Percentiles rank a stretch among this genome's conserved stretches.
Evolutionary conservation across 1,140 invertebrate genomes (phyloP).

Genomic region (Mylabris phalerata): DNA sequence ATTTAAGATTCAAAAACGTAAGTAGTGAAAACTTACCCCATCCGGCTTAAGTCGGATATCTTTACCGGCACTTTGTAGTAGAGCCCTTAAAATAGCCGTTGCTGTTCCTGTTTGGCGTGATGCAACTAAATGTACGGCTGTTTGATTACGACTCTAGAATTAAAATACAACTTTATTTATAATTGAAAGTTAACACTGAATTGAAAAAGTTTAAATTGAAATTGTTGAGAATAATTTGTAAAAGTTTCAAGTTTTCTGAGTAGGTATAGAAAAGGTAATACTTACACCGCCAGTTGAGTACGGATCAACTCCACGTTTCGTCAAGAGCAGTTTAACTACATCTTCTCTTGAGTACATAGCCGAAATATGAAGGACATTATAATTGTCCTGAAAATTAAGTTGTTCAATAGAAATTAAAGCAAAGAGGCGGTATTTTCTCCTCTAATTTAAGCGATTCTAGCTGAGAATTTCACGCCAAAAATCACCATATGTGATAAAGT

Average conservation of each 20-base stretch:
- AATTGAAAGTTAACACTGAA: too few relatives aligned
- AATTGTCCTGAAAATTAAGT: conserved; percentile 72
- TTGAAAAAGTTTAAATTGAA: too few relatives aligned
- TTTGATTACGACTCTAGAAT: conserved; percentile 69
- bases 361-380: conserved; percentile 87
- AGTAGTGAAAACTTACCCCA: conserved; percentile 59
- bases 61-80: conserved; percentile 77
- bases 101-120: conserved; percentile 83
- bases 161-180: not conserved
- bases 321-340: conserved; percentile 82
- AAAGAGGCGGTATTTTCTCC: too few relatives aligned
- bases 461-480: too few relatives aligned
- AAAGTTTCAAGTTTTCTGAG: too few relatives aligned
- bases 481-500: too few relatives aligned
- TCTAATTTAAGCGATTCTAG: too few relatives aligned
- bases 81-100: conserved; percentile 76
- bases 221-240: too few relatives aligned
- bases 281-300: conserved; percentile 88
- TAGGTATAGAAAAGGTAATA: conserved; percentile 25
- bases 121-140: conserved; percentile 85
- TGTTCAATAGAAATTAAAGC: too few relatives aligned
- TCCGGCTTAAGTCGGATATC: conserved; percentile 79
- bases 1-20: not conserved
- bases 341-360: conserved; percentile 92
- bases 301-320: conserved; percentile 84